phyloP scores from a whole-genome alignment of 1,140 invertebrate genomes.

The Drosophila sp. region DNA sequence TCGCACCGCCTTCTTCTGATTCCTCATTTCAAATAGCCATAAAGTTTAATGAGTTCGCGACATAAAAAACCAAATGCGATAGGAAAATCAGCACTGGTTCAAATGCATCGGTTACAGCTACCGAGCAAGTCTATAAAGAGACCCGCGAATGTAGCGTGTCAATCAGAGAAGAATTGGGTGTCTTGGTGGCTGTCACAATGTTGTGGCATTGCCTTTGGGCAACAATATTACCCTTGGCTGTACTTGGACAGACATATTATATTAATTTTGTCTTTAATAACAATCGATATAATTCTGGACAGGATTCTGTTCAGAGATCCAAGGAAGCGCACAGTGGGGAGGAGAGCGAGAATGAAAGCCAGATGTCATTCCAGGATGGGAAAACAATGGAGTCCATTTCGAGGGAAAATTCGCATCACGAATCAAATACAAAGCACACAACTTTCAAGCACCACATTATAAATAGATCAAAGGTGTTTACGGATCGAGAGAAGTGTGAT shows the following conservation, averaged over 20 bases:
- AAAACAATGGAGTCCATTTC: not conserved
- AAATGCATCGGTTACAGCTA: slow-evolving; percentile 23
- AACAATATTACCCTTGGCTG: slow-evolving; percentile 38
- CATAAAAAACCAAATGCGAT: slow-evolving; percentile 14
- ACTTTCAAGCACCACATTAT: not conserved
- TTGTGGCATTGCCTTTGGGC: slow-evolving; percentile 44
- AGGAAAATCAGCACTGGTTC: slow-evolving; percentile 13
- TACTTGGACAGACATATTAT: slow-evolving; percentile 61
- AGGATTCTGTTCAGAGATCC: too few species aligned
- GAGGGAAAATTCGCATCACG: not conserved
- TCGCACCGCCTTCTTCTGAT: not conserved
- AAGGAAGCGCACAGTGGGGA: not conserved
- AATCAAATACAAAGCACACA: not conserved
- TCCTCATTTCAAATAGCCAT: slow-evolving; percentile 1
- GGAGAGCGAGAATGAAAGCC: not conserved
- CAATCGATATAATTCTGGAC: not conserved
- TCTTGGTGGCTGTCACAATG: slow-evolving; percentile 32
- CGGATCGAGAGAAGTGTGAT: not conserved
- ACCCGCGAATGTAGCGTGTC: slow-evolving; percentile 37
- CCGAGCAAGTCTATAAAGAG: slow-evolving; percentile 54
- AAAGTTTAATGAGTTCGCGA: slow-evolving; percentile 10
- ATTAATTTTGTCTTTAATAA: slow-evolving; percentile 72
- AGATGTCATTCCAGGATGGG: not conserved
- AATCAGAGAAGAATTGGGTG: slow-evolving; percentile 1
- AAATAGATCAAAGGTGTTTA: too few species aligned